Percentiles rank a stretch among this genome's conserved stretches.
phyloP scores from a whole-genome alignment of 2,888 invertebrate genomes.

The Strigamia maritima region DNA sequence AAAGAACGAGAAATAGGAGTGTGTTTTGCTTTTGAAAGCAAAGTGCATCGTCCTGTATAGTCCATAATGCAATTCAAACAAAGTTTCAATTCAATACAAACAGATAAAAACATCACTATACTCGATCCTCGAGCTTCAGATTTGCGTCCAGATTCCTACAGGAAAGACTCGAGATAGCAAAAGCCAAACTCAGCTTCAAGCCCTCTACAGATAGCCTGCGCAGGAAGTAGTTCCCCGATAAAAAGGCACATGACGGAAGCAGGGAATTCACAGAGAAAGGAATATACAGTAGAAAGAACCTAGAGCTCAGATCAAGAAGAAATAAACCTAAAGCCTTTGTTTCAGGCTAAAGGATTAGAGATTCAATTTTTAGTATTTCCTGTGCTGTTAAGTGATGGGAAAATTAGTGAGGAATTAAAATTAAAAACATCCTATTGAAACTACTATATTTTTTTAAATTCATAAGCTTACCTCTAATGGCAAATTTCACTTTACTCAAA shows the following conservation, averaged over 20 bases:
- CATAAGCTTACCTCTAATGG: too few species aligned
- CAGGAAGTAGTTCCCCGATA: conserved; percentile 13
- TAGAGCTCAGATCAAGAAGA: not conserved
- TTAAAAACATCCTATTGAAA: not conserved
- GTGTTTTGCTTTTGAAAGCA: conserved; percentile 23
- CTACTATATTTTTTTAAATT: too few species aligned
- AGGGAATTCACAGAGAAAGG: not conserved
- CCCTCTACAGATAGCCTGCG: conserved; percentile 10
- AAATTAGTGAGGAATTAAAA: not conserved
- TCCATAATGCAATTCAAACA: conserved; percentile 18
- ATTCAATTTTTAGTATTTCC: not conserved
- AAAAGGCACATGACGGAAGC: conserved; percentile 10
- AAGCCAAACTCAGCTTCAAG: not conserved
- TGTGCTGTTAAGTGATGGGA: not conserved
- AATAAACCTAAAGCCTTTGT: not conserved
- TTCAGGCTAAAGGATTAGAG: not conserved
- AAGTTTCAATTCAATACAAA: conserved; percentile 27
- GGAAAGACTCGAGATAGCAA: not conserved
- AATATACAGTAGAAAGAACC: not conserved
- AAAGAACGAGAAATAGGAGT: not conserved
- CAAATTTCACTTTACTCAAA: too few species aligned
- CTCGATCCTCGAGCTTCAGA: not conserved
- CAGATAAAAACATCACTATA: conserved; percentile 11
- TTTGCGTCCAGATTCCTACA: not conserved
- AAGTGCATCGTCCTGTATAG: conserved; percentile 6